Evolutionary conservation across 2,888 invertebrate genomes (phyloP), one percentile per base, ranked within the genome.

Genomic region (Lumbricus terrestris): DNA sequence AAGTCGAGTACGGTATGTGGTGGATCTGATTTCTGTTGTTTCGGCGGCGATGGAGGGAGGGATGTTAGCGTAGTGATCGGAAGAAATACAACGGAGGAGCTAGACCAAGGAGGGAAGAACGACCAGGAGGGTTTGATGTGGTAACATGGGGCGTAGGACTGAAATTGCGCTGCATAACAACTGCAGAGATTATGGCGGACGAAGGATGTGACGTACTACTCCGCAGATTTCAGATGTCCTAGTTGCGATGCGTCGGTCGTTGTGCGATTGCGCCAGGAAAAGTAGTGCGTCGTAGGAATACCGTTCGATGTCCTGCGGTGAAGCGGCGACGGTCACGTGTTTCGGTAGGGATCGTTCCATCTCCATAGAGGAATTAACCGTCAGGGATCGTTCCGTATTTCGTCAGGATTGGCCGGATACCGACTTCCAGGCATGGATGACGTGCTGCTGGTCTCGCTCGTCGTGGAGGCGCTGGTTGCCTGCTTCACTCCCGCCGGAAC

Each of bases 251-350:
- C 29, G 69, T 69, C n/a, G n/a, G n/a, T n/a, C 8, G n/a, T 69
- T 13, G 85, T 85, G 85, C n/a, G 6, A 37, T 85, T 85, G 85
- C 85, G 85, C 85, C 35, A 2, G 35, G 34, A 85, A 35, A 85
- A 35, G 85, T 85, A 85, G 85, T 85, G 34, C 85, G 85, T 37
- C 35, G 34, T 85, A 85, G 85, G 85, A 85, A 85, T 34, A 85
- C 35, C 85, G 23, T 85, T 85, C 85, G 35, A 85, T 85, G 85
- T 85, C 85, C 85, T 85, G 34, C 85, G 35, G 85, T 8, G 35
- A 23, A 85, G 20, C 34, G 85, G 85, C 34, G 85, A 85, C 85
- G 85, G 35, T 37, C 35, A 34, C 35, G 85, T 85, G 85, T 15
- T 85, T 35, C 35, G 85, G 85, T 85, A 37, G 85, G 85, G 85